Conservation (phyloP, 37 sponge, comb jelly and placozoan species). For the Haliclona indistincta region DNA sequence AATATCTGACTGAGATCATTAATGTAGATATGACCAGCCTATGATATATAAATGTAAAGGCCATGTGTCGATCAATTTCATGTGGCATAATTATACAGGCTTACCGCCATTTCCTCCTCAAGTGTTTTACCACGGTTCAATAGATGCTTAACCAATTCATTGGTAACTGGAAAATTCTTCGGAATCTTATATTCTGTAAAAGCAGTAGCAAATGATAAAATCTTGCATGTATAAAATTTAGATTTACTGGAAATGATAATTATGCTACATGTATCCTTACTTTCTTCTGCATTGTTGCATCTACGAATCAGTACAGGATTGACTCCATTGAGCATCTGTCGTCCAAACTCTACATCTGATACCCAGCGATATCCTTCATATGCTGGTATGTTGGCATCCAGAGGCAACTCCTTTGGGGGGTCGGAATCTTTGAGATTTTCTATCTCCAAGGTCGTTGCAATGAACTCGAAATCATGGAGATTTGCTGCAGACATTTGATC, state of each 20-base stretch:
- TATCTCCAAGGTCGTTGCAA: neutral
- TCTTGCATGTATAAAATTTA: too few relatives aligned
- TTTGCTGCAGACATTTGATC: too few relatives aligned
- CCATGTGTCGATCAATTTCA: too few relatives aligned
- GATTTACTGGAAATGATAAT: too few relatives aligned
- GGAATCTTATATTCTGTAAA: too few relatives aligned
- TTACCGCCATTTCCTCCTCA: constrained; percentile 63
- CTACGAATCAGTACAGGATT: constrained; percentile 52
- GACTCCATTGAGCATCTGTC: constrained; percentile 70
- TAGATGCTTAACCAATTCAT: constrained; percentile 42
- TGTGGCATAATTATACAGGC: too few relatives aligned
- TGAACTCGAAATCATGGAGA: neutral
- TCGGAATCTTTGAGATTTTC: neutral
- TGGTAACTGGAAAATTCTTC: constrained; percentile 61
- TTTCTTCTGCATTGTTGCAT: constrained; percentile 12
- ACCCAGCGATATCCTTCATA: constrained; percentile 54
- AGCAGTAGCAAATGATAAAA: too few relatives aligned
- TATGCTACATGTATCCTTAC: too few relatives aligned
- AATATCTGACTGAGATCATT: constrained; percentile 46
- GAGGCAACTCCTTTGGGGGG: neutral
- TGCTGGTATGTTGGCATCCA: neutral
- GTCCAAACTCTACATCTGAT: constrained; percentile 70
- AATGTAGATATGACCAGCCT: constrained; percentile 76
- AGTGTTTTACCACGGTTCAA: constrained; percentile 37
- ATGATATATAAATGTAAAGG: constrained; percentile 4